These are phyloP conservation scores for Bicyclus anynana DNA, from an alignment of 1,140 invertebrate species.

Conservation along the genomic window DNA sequence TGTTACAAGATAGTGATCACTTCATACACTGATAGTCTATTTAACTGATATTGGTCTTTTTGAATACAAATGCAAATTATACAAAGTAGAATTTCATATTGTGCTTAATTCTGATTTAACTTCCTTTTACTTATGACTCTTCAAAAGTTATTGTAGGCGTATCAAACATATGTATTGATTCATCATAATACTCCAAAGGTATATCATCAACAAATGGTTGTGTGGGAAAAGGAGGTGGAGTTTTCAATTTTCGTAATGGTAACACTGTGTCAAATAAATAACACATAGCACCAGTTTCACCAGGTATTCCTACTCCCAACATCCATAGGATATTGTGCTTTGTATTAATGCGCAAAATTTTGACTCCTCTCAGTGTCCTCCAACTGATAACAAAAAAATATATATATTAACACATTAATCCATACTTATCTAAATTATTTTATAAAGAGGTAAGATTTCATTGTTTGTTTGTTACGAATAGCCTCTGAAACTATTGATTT, in stretches of 20 bases:
- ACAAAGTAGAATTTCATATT: background rate
- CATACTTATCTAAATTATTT: too few relatives aligned
- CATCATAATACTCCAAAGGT: slow-evolving; percentile 85
- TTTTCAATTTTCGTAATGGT: slow-evolving; percentile 78
- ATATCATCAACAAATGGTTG: slow-evolving; percentile 79
- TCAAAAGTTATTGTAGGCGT: slow-evolving; percentile 83
- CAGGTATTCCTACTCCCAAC: slow-evolving; percentile 87
- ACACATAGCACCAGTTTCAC: slow-evolving; percentile 87
- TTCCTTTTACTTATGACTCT: slow-evolving; percentile 58
- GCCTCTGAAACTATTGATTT: too few relatives aligned
- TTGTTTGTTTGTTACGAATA: too few relatives aligned
- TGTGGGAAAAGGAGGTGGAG: slow-evolving; percentile 89
- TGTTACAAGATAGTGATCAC: too few relatives aligned
- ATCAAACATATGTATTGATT: slow-evolving; percentile 84
- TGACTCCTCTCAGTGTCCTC: slow-evolving; percentile 84
- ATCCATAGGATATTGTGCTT: slow-evolving; percentile 96
- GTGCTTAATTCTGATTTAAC: too few relatives aligned
- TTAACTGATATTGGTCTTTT: too few relatives aligned
- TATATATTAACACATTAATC: too few relatives aligned
- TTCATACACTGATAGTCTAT: too few relatives aligned
- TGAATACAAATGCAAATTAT: background rate
- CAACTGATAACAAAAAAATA: slow-evolving; percentile 64
- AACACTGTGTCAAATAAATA: slow-evolving; percentile 90
- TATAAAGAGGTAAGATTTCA: too few relatives aligned
- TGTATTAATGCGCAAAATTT: slow-evolving; percentile 94